Conservation (phyloP, 1,140 invertebrate genomes). For the Lanistes nyassanus region DNA sequence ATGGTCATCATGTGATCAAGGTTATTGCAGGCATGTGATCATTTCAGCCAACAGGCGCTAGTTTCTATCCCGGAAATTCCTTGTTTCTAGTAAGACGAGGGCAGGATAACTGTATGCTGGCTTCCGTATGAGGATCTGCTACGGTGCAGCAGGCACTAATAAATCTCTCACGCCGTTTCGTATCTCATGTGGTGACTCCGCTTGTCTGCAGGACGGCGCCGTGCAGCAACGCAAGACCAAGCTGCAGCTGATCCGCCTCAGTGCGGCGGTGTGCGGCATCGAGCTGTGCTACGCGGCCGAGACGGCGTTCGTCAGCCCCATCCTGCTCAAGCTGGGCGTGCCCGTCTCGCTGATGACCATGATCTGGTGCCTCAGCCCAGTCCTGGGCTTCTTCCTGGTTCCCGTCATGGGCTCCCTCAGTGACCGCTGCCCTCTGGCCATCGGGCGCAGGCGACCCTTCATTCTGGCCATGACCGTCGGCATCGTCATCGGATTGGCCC, state of each 20-base stretch:
- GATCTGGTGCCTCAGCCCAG: constrained; percentile 86
- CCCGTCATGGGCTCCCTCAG: constrained; percentile 91
- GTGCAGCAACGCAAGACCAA: constrained; percentile 75
- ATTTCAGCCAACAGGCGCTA: no score
- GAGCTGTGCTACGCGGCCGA: constrained; percentile 98
- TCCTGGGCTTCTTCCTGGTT: constrained; percentile 88
- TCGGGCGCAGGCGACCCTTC: constrained; percentile 90
- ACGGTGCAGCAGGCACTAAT: no score
- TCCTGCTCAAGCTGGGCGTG: constrained; percentile 91
- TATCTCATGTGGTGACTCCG: no score
- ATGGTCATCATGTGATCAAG: no score
- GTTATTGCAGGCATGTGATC: no score
- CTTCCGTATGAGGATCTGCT: no score
- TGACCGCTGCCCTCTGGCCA: constrained; percentile 83
- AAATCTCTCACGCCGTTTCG: no score
- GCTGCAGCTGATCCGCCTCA: constrained; percentile 85
- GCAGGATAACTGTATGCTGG: no score
- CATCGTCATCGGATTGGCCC: constrained; percentile 73
- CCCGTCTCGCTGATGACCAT: constrained; percentile 92
- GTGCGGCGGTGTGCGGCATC: constrained; percentile 95
- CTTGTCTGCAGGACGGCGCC: no score
- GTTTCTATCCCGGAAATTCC: no score
- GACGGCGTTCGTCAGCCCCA: constrained; percentile 96
- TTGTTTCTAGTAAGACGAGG: no score
- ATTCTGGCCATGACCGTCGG: constrained; percentile 89